These are phyloP conservation scores for Melanotaenia nigrans DNA, from an alignment of 2,797 vertebrate genomes.

Conservation along the genomic window DNA sequence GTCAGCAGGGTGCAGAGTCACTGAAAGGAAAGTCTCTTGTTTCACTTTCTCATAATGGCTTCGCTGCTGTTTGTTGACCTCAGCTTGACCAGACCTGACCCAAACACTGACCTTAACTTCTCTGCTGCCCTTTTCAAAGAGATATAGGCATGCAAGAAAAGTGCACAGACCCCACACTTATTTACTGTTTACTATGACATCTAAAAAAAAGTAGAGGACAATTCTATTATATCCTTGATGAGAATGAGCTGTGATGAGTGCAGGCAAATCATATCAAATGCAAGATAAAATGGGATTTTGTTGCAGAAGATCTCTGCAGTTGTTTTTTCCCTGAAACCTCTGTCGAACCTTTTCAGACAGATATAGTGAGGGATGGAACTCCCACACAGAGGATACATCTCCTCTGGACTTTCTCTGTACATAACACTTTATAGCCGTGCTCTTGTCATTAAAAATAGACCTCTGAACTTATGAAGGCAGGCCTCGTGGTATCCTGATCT, in stretches of 20 bases:
- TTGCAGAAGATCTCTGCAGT: slow-evolving; percentile 32
- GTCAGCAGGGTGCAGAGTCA: slow-evolving; percentile 24
- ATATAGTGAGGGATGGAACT: slow-evolving; percentile 46
- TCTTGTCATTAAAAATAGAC: slow-evolving; percentile 80
- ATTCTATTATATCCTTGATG: slow-evolving; percentile 15
- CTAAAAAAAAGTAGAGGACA: no score
- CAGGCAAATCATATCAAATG: slow-evolving; percentile 28
- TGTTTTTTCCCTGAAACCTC: slow-evolving; percentile 44
- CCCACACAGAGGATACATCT: slow-evolving; percentile 63
- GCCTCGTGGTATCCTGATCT: slow-evolving; percentile 61
- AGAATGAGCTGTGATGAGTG: slow-evolving; percentile 29
- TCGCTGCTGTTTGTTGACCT: slow-evolving; percentile 44
- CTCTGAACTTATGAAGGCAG: slow-evolving; percentile 65
- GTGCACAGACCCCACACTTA: neutral
- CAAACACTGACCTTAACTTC: slow-evolving; percentile 26
- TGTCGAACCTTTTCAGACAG: slow-evolving; percentile 34
- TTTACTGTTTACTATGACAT: neutral
- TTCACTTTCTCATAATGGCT: slow-evolving; percentile 64
- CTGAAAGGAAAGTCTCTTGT: slow-evolving; percentile 55
- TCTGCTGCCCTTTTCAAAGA: slow-evolving; percentile 20
- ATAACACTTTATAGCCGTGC: slow-evolving; percentile 54
- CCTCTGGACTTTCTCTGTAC: slow-evolving; percentile 47
- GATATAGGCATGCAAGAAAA: neutral
- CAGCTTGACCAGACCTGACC: slow-evolving; percentile 43
- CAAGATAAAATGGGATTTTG: slow-evolving; percentile 41